A percentile compares a stretch with the other conserved stretches of the same genome.
Conservation (phyloP, 53 echinoderm and acorn worm genomes). For the Echinarachnius parma region DNA sequence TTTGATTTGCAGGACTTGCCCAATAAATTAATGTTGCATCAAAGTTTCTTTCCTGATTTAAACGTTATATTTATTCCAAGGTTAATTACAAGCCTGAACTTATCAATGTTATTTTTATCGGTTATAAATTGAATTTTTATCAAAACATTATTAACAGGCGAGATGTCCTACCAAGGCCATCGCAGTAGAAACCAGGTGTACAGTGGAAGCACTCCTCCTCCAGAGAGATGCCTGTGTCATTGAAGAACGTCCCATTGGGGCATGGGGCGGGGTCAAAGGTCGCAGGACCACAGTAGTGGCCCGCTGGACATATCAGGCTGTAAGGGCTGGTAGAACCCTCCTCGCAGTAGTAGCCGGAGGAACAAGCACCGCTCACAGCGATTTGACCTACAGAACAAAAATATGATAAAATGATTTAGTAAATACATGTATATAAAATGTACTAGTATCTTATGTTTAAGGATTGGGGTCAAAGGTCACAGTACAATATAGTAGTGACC, state of each 20-base stretch:
- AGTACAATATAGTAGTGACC: slow-evolving; percentile 81
- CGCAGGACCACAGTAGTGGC: slow-evolving; percentile 78
- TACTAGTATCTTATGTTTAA: too few species aligned
- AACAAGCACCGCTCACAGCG: slow-evolving; percentile 78
- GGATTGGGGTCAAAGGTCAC: slow-evolving; percentile 77
- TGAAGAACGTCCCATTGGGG: slow-evolving; percentile 96
- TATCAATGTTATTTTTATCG: too few species aligned
- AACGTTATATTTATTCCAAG: too few species aligned
- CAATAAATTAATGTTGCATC: too few species aligned
- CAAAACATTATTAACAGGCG: too few species aligned
- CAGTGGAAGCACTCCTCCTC: slow-evolving; percentile 72
- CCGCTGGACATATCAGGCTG: slow-evolving; percentile 78
- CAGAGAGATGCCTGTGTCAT: slow-evolving; percentile 63
- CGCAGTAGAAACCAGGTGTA: slow-evolving; percentile 88
- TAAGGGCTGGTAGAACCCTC: slow-evolving; percentile 85
- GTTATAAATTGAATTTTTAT: too few species aligned
- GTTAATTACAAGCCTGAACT: too few species aligned
- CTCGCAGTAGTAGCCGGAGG: slow-evolving; percentile 81
- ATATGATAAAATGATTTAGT: too few species aligned
- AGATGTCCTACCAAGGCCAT: slow-evolving; percentile 69
- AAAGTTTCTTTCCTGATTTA: too few species aligned
- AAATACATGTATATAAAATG: too few species aligned
- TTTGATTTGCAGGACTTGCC: too few species aligned
- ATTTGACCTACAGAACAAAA: slow-evolving; percentile 67
- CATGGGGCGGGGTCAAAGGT: slow-evolving; percentile 83